Percentiles rank a stretch among this genome's conserved stretches.
These are phyloP conservation scores for Acrossocheilus fasciatus DNA, from an alignment of 2,797 vertebrate species.

Conservation along the genomic window DNA sequence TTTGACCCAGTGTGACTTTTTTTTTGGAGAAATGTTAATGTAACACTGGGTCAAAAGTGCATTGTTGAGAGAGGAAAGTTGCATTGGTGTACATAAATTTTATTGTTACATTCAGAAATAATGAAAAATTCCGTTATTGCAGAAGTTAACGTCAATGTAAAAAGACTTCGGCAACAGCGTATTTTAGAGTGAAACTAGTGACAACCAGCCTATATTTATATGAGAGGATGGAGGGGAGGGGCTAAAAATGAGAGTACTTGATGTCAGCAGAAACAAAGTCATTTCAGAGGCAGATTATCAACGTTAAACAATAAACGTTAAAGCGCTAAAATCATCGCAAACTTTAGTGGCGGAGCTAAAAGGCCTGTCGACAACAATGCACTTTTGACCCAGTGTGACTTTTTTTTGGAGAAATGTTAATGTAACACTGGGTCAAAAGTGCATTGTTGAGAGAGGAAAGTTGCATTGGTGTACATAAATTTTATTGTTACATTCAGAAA, in stretches of 20 bases:
- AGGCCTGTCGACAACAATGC: not conserved
- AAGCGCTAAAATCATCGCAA: not conserved
- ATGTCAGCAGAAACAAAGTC: not conserved
- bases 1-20: no score
- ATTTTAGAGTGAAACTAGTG: not conserved
- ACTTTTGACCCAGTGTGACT: no score
- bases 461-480: not conserved
- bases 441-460: not conserved
- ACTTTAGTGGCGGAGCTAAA: not conserved
- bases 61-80: not conserved
- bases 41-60: not conserved
- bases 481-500: not conserved
- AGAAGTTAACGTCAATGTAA: not conserved
- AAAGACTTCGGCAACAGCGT: not conserved
- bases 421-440: not conserved
- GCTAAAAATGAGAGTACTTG: not conserved
- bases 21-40: no score
- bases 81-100: not conserved
- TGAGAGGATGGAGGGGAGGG: not conserved
- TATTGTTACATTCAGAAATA: not conserved
- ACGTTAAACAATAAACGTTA: not conserved
- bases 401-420: no score
- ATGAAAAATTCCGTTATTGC: not conserved
- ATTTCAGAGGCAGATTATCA: not conserved
- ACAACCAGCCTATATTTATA: not conserved